A percentile compares a stretch with the other conserved stretches of the same genome.
Conservation (phyloP, 2,797 vertebrate species). For the Sebastolobus alascanus region DNA sequence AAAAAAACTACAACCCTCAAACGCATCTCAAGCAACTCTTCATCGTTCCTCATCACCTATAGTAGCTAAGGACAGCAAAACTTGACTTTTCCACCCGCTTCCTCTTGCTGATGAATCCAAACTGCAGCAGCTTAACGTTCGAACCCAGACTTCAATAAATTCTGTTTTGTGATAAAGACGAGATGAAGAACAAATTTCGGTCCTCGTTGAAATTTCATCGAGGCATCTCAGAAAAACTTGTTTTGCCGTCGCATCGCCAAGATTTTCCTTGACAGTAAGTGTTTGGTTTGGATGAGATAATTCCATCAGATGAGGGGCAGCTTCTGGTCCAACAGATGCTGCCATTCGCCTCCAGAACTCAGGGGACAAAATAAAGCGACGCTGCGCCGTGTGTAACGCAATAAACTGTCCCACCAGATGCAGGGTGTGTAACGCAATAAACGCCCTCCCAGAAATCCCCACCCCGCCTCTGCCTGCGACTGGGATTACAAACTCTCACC, state of each 20-base stretch:
- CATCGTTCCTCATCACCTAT: not conserved
- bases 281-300: conserved; percentile 59
- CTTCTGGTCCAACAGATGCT: conserved; percentile 75
- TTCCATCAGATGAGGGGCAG: conserved; percentile 69
- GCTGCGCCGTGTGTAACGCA: conserved; percentile 61
- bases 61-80: not conserved
- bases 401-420: conserved; percentile 78
- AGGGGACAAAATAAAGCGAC: conserved; percentile 62
- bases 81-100: not conserved
- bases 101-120: not conserved
- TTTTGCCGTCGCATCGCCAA: not conserved
- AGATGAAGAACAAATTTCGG: conserved; percentile 40
- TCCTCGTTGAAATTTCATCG: conserved; percentile 45
- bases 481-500: conserved; percentile 76
- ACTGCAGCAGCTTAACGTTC: not conserved
- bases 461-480: conserved; percentile 36
- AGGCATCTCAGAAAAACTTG: conserved; percentile 29
- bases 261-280: conserved; percentile 50
- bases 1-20: not conserved
- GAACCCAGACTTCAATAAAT: conserved; percentile 22
- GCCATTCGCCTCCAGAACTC: conserved; percentile 68
- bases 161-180: conserved; percentile 22
- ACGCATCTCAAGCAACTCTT: not conserved
- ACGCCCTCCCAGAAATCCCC: conserved; percentile 37
- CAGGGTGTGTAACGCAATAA: conserved; percentile 72